Evolutionary conservation across 2,888 invertebrate genomes (phyloP).

Genomic region (Dolichopus griseipennis): DNA sequence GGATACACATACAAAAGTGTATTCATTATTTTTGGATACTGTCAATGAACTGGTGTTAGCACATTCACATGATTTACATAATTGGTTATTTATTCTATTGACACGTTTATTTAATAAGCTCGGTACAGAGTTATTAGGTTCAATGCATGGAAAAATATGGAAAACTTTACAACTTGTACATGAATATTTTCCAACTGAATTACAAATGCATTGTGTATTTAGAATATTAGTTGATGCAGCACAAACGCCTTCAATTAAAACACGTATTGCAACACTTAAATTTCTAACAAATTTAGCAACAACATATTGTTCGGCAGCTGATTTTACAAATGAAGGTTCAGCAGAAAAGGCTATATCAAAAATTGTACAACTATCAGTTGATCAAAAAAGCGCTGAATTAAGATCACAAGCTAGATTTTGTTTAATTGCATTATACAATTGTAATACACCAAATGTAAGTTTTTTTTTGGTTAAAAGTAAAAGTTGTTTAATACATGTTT

Average conservation of each 20-base stretch:
- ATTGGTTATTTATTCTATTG: constrained; percentile 88
- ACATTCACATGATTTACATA: constrained; percentile 79
- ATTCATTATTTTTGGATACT: constrained; percentile 87
- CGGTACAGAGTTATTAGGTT: constrained; percentile 83
- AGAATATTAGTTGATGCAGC: constrained; percentile 84
- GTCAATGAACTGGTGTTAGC: constrained; percentile 80
- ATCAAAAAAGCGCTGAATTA: constrained; percentile 62
- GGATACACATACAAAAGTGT: constrained; percentile 91
- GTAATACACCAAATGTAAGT: constrained; percentile 64
- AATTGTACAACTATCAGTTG: constrained; percentile 60
- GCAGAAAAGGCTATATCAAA: constrained; percentile 62
- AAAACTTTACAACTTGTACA: constrained; percentile 71
- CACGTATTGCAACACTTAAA: constrained; percentile 65
- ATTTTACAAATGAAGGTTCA: constrained; percentile 42
- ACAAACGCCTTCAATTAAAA: constrained; percentile 80
- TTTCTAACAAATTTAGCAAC: constrained; percentile 63
- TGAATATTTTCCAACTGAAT: constrained; percentile 57
- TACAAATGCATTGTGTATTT: constrained; percentile 56
- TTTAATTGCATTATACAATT: constrained; percentile 79
- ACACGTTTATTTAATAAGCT: constrained; percentile 79
- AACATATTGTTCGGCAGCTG: constrained; percentile 48
- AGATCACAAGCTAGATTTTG: constrained; percentile 58
- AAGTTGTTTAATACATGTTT: not conserved
- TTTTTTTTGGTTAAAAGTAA: not conserved
- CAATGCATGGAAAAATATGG: constrained; percentile 83